A percentile compares a stretch with the other conserved stretches of the same genome.
phyloP scores from a whole-genome alignment of 2,888 invertebrate genomes.

The Eretmocerus hayati region DNA sequence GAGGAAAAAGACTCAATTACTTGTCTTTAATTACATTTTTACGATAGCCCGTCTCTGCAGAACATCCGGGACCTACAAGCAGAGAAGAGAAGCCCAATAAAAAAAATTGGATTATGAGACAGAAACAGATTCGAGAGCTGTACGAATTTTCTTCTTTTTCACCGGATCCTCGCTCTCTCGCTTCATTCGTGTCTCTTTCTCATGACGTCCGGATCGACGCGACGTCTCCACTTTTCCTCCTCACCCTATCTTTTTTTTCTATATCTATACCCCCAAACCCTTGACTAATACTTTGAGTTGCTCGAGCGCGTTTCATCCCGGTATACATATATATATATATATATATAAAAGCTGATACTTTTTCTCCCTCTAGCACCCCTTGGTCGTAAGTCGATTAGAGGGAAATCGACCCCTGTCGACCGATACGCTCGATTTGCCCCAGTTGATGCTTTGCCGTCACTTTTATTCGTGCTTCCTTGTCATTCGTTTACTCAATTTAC shows the following conservation, averaged over 20 bases:
- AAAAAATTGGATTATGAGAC: constrained; percentile 13
- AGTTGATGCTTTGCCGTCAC: background rate
- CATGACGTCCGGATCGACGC: no score
- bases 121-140: constrained; percentile 3
- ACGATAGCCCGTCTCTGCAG: constrained; percentile 1
- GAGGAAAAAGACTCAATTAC: constrained; percentile 4
- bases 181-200: constrained; percentile 6
- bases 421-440: constrained; percentile 22
- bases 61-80: background rate
- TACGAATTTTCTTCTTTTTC: background rate
- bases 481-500: constrained; percentile 10
- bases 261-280: no score
- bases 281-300: no score
- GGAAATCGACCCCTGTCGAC: constrained; percentile 19
- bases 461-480: constrained; percentile 10
- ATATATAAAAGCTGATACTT: no score
- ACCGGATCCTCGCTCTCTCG: background rate
- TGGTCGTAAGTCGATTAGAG: constrained; percentile 22
- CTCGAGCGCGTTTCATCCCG: no score
- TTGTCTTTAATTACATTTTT: constrained; percentile 15
- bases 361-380: background rate
- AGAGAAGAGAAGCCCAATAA: background rate
- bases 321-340: no score
- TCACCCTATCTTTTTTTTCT: no score
- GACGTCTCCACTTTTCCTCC: background rate